Evolutionary conservation across 2,888 invertebrate genomes (phyloP).

Genomic region (Xestia xanthographa): DNA sequence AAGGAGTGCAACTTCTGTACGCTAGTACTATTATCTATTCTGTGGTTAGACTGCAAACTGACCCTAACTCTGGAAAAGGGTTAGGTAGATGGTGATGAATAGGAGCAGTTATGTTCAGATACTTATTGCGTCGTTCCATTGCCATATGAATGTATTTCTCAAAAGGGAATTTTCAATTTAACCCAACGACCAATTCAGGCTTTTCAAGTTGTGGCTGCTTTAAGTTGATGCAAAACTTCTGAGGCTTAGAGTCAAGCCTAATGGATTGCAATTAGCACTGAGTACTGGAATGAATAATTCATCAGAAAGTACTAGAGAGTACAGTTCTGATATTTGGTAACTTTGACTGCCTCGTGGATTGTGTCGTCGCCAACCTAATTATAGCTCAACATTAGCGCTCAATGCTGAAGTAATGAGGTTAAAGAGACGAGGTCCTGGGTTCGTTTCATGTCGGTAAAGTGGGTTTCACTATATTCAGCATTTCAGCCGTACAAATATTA

Average conservation of each 20-base stretch:
- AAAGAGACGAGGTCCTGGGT: neutral
- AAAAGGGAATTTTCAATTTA: neutral
- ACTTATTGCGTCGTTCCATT: neutral
- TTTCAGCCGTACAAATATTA: no score
- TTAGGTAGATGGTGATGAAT: neutral
- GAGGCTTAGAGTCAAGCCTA: neutral
- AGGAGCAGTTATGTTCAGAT: neutral
- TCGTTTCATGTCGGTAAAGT: neutral
- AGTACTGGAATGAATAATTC: neutral
- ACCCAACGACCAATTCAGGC: neutral
- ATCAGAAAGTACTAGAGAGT: neutral
- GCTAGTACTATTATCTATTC: no score
- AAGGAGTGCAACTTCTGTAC: no score
- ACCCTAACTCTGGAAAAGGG: neutral
- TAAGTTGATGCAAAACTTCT: conserved; percentile 1
- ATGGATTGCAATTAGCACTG: conserved; percentile 1
- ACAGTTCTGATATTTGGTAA: neutral
- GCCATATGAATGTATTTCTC: neutral
- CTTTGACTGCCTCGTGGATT: neutral
- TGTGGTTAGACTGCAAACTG: neutral
- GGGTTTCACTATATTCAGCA: no score
- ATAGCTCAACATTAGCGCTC: neutral
- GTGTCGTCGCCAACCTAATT: no score
- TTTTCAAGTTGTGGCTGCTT: neutral
- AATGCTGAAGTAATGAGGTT: neutral